Base-by-base conservation (phyloP, 1,140 invertebrate genomes). In the Lepidurus packardi region DNA sequence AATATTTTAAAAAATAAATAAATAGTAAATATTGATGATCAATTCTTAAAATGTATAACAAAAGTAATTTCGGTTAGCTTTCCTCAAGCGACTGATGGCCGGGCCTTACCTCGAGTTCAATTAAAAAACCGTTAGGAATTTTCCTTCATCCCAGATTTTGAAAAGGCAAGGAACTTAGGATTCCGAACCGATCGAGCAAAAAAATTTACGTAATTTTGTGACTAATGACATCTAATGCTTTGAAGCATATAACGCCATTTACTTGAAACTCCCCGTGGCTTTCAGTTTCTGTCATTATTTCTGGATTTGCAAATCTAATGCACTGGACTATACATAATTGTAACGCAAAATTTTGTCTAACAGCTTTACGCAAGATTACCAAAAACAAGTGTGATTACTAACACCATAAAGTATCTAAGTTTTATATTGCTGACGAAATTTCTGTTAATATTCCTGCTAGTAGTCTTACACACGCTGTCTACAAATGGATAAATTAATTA, bases 61-160 rank as follows among this genome's bases (percentile, higher is more conserved):
- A 75, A 45, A 43, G 16, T 8, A 11, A n/a, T 45, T 79, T 80
- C 45, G 75, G 80, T 8, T 78, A 85, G 85, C 83, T 16, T 85
- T 85, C 81, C 77, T 85, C 74, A 85, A 84, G 80, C 82, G 82
- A 45, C 73, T 85, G 43, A 81, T 85, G 78, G 84, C 85, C 65
- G 85, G 85, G 75, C 85, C 85, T 77, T 85, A 81, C 81, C 84
- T 84, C 25, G 83, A 78, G 43, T 75, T 11, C 78, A 41, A 43
- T 74, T 74, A 75, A 75, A 78, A n/a, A 47, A 34, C n/a, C 43
- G 24, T 16, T 34, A 25, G 65, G 24, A 65, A 78, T 24, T 11
- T 65, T 43, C 73, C 65, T 53, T 78, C 77, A 73, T 11, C 73
- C 53, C 53, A 44, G 41, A 43, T 65, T 65, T 73, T 65, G 53